Percentiles rank a stretch among this genome's conserved stretches.
These are phyloP conservation scores for Noctua janthe DNA, from an alignment of 2,888 invertebrate genomes.

Conservation along the genomic window DNA sequence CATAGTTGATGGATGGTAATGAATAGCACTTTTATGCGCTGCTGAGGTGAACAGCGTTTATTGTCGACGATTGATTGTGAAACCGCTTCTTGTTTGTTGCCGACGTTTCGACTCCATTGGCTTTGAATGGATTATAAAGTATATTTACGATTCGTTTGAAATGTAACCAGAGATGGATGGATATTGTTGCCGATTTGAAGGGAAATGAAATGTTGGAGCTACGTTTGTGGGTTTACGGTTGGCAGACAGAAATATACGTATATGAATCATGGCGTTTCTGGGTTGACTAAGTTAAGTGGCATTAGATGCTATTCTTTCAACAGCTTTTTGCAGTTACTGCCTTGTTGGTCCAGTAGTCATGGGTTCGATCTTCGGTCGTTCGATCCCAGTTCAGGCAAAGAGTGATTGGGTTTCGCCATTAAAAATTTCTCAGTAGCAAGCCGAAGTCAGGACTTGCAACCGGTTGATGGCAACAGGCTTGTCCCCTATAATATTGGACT, in stretches of 20 bases:
- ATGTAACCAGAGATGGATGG: slow-evolving; percentile 58
- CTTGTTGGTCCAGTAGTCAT: not conserved
- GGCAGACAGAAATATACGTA: slow-evolving; percentile 9
- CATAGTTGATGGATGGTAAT: slow-evolving; percentile 83
- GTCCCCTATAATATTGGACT: not conserved
- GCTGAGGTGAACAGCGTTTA: slow-evolving; percentile 70
- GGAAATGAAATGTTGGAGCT: slow-evolving; percentile 49
- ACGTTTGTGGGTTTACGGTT: slow-evolving; percentile 35
- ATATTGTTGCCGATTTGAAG: slow-evolving; percentile 55
- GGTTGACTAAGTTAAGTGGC: too few species aligned
- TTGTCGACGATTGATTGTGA: slow-evolving; percentile 70
- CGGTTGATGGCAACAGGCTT: not conserved
- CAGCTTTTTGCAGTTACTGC: not conserved
- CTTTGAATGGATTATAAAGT: slow-evolving; percentile 69
- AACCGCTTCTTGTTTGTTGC: slow-evolving; percentile 66
- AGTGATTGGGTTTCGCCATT: not conserved
- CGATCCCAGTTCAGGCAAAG: not conserved
- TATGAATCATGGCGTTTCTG: not conserved
- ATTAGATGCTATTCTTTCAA: not conserved
- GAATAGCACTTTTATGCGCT: slow-evolving; percentile 81
- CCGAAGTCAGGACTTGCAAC: not conserved
- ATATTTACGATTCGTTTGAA: slow-evolving; percentile 64
- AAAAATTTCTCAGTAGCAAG: not conserved
- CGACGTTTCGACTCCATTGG: slow-evolving; percentile 67
- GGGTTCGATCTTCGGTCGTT: not conserved